Evolutionary conservation across 2,888 invertebrate genomes (phyloP), one percentile per base, ranked within the genome.

Genomic region (Drosophila pseudotakahashii): DNA sequence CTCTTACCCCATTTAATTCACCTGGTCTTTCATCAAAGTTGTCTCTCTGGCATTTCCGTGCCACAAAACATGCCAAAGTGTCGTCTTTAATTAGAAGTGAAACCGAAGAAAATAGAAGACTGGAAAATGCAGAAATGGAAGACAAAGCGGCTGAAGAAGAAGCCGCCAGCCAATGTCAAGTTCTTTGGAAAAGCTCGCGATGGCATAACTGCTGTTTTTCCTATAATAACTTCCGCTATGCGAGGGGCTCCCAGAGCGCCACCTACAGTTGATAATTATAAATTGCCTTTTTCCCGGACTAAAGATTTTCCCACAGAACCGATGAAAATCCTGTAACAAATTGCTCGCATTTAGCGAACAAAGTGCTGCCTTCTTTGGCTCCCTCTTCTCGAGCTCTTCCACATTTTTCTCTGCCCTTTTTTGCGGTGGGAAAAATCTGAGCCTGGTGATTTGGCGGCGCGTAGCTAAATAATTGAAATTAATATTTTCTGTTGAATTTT

Each of bases 261-360:
- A 82, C 87, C 82, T 86, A 82, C 69, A 32, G 78, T 66, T 76
- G 88, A 88, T 85, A 81, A 81, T 88, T 81, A 81, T 77, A 75
- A 85, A 76, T 70, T 44, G 63, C 34, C 68, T 54, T 53, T 47
- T 47, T 26, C 44, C 36, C 51, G 26, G 14, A 9, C 36, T 26
- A 16, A 52, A 54, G 59, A 45, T 80, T 58, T 58, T 79, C 81
- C 81, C 67, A 77, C 75, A 85, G 52, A 54, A 32, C 66, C 39
- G 41, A 72, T 45, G 73, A 66, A 85, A 83, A 86, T 88, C 81
- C 89, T 83, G 72, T 68, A 80, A 83, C 87, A 83, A 83, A 83
- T 88, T 83, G 89, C 78, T 54, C 69, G 67, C 87, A 83, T 83
- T 82, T 82, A 88, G 81, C 88, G 76, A 72, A 88, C 88, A 86